Evolutionary conservation across 2,888 invertebrate genomes (phyloP), one percentile per base, ranked within the genome.

Genomic region (Acanthococcus lagerstroemiae): DNA sequence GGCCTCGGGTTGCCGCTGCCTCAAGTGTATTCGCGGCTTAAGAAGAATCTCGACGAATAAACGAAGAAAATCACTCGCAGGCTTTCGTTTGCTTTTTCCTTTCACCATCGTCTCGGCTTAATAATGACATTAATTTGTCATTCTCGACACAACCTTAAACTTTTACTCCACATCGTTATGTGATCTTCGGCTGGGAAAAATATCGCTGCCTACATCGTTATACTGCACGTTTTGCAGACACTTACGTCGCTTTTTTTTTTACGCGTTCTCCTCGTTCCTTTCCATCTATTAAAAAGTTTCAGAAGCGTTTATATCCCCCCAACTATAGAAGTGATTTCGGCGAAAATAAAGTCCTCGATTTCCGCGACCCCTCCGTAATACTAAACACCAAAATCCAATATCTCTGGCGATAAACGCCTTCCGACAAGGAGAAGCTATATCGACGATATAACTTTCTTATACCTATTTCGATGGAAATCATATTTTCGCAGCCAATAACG

Each of bases 351-450:
- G 52, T 52, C 52, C 52, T 52, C 52, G 52, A 52, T 21, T 12
- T 22, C 24, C 52, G 17, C 57, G 4, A 60, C 50, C 61, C 52
- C 52, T 30, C 27, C 30, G 61, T 22, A 52, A 52, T 52, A 21
- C 21, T 30, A 12, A 50, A 61, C 61, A 61, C 50, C 61, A 30
- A 61, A 61, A 61, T 52, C 50, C 61, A 61, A 61, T 61, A 61
- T 48, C 26, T 61, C 17, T 55, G 37, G 37, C 37, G 37, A 37
- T 37, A 37, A 37, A 37, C 37, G n/a, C 37, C 37, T 37, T 37
- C n/a, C 37, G 37, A 37, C 37, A 37, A 37, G 37, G 37, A n/a
- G 37, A 9, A 37, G 12, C 37, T 15, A 9, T 37, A 37, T 37
- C 37, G 37, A 37, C 37, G 12, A n/a, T n/a, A 37, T 37, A 37